Evolutionary conservation across 1,140 invertebrate genomes (phyloP), one percentile per base, ranked within the genome.

Genomic region (Bombus polaris): DNA sequence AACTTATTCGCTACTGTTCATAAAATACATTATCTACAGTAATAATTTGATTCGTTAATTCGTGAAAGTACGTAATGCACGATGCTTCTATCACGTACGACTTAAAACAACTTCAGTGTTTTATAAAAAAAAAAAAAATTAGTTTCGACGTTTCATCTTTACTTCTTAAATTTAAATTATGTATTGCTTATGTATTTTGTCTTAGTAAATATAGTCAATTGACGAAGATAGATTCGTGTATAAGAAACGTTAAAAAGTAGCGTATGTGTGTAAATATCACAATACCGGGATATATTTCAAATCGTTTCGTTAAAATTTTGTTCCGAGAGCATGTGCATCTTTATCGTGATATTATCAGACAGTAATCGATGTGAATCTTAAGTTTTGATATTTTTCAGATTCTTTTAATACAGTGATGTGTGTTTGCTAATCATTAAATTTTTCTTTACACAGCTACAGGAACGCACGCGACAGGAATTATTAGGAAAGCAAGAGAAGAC

Each of bases 401-500:
- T 6, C 25, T 35, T 18, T 25, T 6, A 3, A 3, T 9, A 9
- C 35, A 57, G 28, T 3, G 1, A 15, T 15, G 12, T 10, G 5
- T 6, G 8, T 39, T 68, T 47, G 68, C 13, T 79, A 72, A 75
- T 39, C 5, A 25, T 81, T 66, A 32, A 59, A 25, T 83, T 73
- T 87, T 87, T 65, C 70, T 86, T 83, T 71, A 35, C 42, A 80
- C 90, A 95, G 95, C 87, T 93, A 59, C 94, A 95, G 83, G 93
- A 94, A n/a, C 94, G 92, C 86, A 93, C 91, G 78, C 93, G 93
- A 22, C 94, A 93, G 90, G 94, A 95, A 72, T 82, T 94, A 79
- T 78, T 94, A 88, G 93, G 91, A 90, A 94, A 95, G 39, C 93
- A 95, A 91, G 94, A 95, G 91, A 94, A 92, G 89, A 95, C 94